Evolutionary conservation across 1,140 invertebrate species (phyloP).

Genomic region (Lucilia cuprina): DNA sequence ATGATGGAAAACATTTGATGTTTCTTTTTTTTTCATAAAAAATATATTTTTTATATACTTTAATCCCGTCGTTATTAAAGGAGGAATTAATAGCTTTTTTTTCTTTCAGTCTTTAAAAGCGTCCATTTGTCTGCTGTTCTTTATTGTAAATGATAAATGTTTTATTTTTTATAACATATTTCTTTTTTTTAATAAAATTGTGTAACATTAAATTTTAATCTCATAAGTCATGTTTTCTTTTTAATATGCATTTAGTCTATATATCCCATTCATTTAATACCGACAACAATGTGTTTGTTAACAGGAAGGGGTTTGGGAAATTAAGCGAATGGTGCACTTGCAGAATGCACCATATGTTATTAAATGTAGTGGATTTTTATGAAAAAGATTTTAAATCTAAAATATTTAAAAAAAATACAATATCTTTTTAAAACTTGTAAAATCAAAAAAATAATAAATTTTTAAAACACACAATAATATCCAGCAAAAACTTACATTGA

Average conservation of each 20-base stretch:
- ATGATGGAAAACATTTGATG: neutral
- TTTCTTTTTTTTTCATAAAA: neutral
- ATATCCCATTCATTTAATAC: neutral
- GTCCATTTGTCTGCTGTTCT: neutral
- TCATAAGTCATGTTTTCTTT: neutral
- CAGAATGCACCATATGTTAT: neutral
- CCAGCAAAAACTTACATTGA: no score
- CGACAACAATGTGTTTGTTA: neutral
- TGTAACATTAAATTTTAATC: neutral
- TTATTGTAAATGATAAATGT: neutral
- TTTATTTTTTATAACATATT: neutral
- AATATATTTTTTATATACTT: neutral
- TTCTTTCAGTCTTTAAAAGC: neutral
- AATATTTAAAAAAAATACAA: no score
- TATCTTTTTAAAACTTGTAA: no score
- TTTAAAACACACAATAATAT: no score
- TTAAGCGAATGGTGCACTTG: neutral
- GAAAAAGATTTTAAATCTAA: no score
- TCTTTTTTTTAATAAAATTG: neutral
- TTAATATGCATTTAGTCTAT: neutral
- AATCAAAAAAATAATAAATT: no score
- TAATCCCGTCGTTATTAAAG: neutral
- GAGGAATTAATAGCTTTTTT: neutral
- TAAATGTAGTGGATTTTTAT: no score
- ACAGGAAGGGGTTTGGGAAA: neutral